Conservation (phyloP, 2,888 invertebrate species). For the Oscheius onirici region DNA sequence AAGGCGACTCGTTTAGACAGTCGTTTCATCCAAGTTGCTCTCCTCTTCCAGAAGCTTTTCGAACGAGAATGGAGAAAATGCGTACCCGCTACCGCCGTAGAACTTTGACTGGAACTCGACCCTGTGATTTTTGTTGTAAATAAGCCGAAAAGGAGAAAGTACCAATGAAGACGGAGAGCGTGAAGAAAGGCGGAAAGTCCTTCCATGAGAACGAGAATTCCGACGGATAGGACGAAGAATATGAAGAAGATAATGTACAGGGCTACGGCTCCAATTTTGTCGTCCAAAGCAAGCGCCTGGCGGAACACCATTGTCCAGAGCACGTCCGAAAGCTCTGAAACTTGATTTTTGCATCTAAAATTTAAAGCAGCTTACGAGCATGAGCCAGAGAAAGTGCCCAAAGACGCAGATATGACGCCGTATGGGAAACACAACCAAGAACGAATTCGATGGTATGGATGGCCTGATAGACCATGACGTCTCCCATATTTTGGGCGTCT, state of each 20-base stretch:
- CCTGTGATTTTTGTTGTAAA: slow-evolving; percentile 76
- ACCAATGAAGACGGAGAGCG: slow-evolving; percentile 72
- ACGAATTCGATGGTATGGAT: slow-evolving; percentile 72
- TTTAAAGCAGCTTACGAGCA: slow-evolving; percentile 61
- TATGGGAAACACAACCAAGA: slow-evolving; percentile 72
- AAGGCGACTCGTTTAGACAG: not conserved
- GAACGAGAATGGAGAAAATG: slow-evolving; percentile 93
- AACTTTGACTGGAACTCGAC: slow-evolving; percentile 99
- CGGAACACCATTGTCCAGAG: slow-evolving; percentile 86
- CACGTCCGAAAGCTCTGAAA: slow-evolving; percentile 85
- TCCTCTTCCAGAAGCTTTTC: slow-evolving; percentile 74
- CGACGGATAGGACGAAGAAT: slow-evolving; percentile 70
- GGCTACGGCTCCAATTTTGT: slow-evolving; percentile 70
- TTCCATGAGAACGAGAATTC: slow-evolving; percentile 72
- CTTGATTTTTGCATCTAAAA: not conserved
- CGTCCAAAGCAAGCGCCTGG: slow-evolving; percentile 77
- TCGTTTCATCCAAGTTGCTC: slow-evolving; percentile 60
- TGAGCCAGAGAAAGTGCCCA: slow-evolving; percentile 72
- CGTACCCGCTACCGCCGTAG: slow-evolving; percentile 88
- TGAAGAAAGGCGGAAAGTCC: slow-evolving; percentile 72
- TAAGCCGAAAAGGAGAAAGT: not conserved
- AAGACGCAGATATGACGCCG: slow-evolving; percentile 71
- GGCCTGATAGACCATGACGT: slow-evolving; percentile 71
- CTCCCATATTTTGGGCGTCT: slow-evolving; percentile 67
- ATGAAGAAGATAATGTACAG: slow-evolving; percentile 68